Base-by-base conservation (phyloP, 2,797 vertebrate species). In the Coilia nasus region DNA sequence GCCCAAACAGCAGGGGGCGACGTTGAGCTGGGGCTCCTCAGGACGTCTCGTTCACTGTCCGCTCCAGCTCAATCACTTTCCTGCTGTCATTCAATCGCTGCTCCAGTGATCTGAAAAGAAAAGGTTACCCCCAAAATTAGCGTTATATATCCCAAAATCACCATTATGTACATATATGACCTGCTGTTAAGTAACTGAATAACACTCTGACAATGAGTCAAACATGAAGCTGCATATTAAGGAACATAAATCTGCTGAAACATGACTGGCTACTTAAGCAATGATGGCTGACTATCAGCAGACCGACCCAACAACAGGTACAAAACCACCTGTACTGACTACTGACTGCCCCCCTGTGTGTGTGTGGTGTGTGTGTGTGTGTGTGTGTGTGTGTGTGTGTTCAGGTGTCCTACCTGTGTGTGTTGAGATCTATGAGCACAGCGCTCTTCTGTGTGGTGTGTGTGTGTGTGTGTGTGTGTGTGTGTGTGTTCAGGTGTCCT, bases 21-120 rank as follows among this genome's bases (percentile, higher is more conserved):
- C 83, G 83, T 62, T 64, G 78, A 85, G 88, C 87, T 87, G 87
- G 84, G 64, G 41, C 82, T 90, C 89, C 93, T 97, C 95, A 99
- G 89, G 97, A 98, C 31, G 97, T 98, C 92, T 98, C 95, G 57
- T 99, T 99, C 90, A 97, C 97, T 88, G 95, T 96, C 90, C 96
- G 95, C 78, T 99, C 97, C 91, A 99, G 94, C 91, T 97, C 96
- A 84, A 99, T 94, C 75, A 98, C 95, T 93, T 98, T 97, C 83
- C 96, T 93, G 71, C 95, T 97, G 83, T 97, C 94, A 0, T 96
- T 97, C 85, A 91, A 91, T 91, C 96, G 95, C 89, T 97, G 95
- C 84, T 98, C 95, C 2, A 89, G 85, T 71, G 91, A 94, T 89
- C 93, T 95, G 91, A 19, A 21, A 84, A 47, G 59, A 86, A 0